phyloP scores from a whole-genome alignment of 2,888 invertebrate species.

The Digitonthophagus gazella region DNA sequence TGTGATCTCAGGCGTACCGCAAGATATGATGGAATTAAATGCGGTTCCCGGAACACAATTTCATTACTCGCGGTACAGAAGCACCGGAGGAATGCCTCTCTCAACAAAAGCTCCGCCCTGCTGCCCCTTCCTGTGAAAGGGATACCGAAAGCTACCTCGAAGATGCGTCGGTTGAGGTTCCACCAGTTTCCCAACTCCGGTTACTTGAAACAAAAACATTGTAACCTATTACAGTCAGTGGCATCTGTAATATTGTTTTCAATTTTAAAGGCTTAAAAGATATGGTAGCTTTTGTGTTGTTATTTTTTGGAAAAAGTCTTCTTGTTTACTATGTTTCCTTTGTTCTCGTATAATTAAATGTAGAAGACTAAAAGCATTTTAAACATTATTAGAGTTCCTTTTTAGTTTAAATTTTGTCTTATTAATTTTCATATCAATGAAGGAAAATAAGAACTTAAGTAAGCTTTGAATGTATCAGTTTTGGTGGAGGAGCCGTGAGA shows the following conservation, averaged over 20 bases:
- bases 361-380: no score
- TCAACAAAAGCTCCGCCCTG: background rate
- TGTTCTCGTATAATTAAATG: no score
- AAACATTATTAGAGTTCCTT: no score
- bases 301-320: no score
- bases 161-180: constrained; percentile 12
- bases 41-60: constrained; percentile 11
- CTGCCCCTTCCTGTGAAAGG: background rate
- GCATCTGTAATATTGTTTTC: background rate
- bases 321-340: no score
- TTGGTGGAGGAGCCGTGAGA: no score
- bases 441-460: no score
- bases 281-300: no score
- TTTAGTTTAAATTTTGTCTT: no score
- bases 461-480: no score
- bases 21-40: constrained; percentile 19
- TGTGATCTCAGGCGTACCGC: constrained; percentile 3
- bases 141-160: background rate
- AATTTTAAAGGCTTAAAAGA: background rate
- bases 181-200: background rate
- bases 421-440: no score
- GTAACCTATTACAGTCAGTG: background rate
- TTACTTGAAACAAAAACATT: background rate
- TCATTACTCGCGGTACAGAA: constrained; percentile 12
- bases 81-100: background rate